A percentile compares a stretch with the other conserved stretches of the same genome.
These are phyloP conservation scores for Ciconia maguari DNA, from an alignment of 2,113 vertebrate genomes.

Conservation along the genomic window DNA sequence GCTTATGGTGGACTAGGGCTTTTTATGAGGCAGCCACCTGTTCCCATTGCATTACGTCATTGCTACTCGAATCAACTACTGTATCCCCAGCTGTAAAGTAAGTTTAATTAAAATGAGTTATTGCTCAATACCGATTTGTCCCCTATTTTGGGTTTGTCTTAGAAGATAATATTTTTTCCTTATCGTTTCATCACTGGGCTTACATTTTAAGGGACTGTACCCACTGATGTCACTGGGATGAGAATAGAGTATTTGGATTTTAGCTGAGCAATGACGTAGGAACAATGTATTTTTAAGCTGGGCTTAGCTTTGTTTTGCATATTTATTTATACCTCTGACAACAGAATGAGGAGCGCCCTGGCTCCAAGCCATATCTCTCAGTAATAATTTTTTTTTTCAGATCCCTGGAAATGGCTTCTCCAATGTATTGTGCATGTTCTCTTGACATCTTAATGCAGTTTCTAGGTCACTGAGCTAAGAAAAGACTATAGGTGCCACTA, in stretches of 20 bases:
- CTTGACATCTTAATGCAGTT: constrained; percentile 27
- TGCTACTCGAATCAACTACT: background rate
- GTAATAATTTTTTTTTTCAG: background rate
- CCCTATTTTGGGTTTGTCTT: background rate
- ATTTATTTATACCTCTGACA: constrained; percentile 23
- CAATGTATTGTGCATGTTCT: background rate
- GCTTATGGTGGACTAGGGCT: background rate
- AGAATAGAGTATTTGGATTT: background rate
- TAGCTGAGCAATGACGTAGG: background rate
- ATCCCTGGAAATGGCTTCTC: background rate
- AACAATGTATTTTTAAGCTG: constrained; percentile 6
- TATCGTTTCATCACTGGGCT: background rate
- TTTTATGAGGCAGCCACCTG: background rate
- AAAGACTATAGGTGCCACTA: background rate
- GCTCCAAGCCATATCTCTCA: background rate
- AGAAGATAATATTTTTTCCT: background rate
- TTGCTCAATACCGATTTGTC: background rate
- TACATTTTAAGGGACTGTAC: background rate
- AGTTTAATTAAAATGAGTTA: constrained; percentile 19
- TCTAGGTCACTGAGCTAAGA: constrained; percentile 37
- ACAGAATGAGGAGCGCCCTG: background rate
- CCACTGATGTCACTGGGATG: background rate
- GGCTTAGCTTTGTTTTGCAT: background rate
- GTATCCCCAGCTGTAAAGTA: background rate
- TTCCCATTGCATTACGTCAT: constrained; percentile 6